A percentile compares a stretch with the other conserved stretches of the same genome.
phyloP scores from a whole-genome alignment of 2,113 vertebrate genomes.

The Lynx canadensis region DNA sequence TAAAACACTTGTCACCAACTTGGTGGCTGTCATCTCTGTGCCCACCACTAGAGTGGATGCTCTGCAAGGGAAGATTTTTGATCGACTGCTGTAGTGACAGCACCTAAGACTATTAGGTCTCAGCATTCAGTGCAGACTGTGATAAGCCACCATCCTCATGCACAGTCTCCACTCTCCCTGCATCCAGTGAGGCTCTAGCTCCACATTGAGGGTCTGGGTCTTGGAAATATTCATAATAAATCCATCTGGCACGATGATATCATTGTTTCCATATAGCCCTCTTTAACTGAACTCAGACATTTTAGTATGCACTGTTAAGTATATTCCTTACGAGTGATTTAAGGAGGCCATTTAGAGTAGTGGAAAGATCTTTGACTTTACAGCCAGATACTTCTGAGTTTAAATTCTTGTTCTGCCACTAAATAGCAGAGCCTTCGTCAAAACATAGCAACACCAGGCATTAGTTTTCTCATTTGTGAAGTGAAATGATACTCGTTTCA shows the following conservation, averaged over 20 bases:
- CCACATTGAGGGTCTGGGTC: not conserved
- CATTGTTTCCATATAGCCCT: not conserved
- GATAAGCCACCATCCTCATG: not conserved
- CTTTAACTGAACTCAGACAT: not conserved
- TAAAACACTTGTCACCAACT: not conserved
- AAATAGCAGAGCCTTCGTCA: slow-evolving; percentile 16
- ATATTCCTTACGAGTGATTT: not conserved
- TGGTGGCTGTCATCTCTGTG: not conserved
- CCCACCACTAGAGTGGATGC: not conserved
- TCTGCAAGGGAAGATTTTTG: not conserved
- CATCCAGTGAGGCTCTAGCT: not conserved
- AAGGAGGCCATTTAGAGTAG: not conserved
- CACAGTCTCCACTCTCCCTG: not conserved
- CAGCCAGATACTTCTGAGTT: not conserved
- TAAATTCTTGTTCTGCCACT: slow-evolving; percentile 40
- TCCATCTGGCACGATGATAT: not conserved
- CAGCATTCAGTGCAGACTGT: not conserved
- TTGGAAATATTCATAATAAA: slow-evolving; percentile 3
- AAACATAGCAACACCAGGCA: not conserved
- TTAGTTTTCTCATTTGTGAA: slow-evolving; percentile 40
- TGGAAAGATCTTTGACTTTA: slow-evolving; percentile 31
- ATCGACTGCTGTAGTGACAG: not conserved
- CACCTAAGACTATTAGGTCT: not conserved
- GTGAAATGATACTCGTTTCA: slow-evolving; percentile 23
- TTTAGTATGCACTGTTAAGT: not conserved